Conservation (phyloP, 2,113 vertebrate genomes). For the Alces alces region DNA sequence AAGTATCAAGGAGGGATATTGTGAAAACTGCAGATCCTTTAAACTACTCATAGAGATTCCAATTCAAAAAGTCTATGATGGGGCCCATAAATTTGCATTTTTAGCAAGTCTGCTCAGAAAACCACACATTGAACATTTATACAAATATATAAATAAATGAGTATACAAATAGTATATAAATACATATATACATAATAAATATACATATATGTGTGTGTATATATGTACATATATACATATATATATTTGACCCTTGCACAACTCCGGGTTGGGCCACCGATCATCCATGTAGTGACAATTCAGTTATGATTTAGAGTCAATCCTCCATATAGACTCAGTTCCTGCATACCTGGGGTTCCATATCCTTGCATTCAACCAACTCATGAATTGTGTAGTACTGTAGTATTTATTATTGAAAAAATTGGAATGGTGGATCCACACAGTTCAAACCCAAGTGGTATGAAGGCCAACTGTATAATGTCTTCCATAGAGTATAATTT, state of each 20-base stretch:
- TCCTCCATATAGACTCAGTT: neutral
- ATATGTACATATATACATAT: neutral
- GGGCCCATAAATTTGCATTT: neutral
- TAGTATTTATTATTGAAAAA: neutral
- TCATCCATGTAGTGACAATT: neutral
- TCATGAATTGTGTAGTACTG: neutral
- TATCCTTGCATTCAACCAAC: neutral
- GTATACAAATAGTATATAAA: neutral
- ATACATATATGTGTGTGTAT: neutral
- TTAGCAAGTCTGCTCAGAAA: neutral
- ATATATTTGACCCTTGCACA: neutral
- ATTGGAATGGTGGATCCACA: neutral
- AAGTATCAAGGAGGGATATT: neutral
- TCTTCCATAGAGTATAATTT: neutral
- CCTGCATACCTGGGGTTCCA: neutral
- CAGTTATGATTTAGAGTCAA: neutral
- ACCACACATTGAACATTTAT: neutral
- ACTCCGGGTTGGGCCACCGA: neutral
- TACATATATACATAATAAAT: neutral
- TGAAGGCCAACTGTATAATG: neutral
- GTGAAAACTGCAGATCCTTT: neutral
- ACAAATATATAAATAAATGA: neutral
- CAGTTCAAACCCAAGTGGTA: neutral
- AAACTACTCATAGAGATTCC: neutral
- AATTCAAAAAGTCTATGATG: neutral